phyloP scores from a whole-genome alignment of 2,797 vertebrate genomes.

The Melopsittacus undulatus region DNA sequence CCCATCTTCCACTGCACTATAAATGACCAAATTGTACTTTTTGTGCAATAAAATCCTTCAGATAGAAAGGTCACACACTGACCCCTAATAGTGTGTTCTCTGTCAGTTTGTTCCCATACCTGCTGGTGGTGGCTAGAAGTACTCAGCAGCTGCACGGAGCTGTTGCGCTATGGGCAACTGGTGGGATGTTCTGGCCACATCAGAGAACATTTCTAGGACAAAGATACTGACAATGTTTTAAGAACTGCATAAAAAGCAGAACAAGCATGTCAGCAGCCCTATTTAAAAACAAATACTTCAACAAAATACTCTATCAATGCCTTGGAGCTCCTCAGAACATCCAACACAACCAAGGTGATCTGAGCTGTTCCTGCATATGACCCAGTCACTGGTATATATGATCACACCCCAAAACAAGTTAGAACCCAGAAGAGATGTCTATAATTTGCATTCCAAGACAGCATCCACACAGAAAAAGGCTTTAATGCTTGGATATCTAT shows the following conservation, averaged over 20 bases:
- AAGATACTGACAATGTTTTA: background rate
- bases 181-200: background rate
- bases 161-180: background rate
- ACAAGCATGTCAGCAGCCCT: background rate
- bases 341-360: background rate
- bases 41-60: background rate
- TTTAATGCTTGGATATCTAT: background rate
- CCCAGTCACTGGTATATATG: background rate
- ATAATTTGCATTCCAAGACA: background rate
- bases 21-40: background rate
- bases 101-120: background rate
- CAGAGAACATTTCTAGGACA: background rate
- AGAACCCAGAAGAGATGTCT: background rate
- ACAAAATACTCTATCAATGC: background rate
- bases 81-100: background rate
- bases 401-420: background rate
- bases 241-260: background rate
- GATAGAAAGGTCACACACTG: background rate
- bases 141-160: background rate
- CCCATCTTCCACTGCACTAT: background rate
- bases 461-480: background rate
- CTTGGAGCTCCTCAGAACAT: background rate
- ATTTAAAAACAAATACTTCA: background rate
- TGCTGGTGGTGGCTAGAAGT: background rate
- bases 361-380: too few species aligned